Conservation (phyloP, 2,888 invertebrate genomes). For the Archaeoteleia sp. region DNA sequence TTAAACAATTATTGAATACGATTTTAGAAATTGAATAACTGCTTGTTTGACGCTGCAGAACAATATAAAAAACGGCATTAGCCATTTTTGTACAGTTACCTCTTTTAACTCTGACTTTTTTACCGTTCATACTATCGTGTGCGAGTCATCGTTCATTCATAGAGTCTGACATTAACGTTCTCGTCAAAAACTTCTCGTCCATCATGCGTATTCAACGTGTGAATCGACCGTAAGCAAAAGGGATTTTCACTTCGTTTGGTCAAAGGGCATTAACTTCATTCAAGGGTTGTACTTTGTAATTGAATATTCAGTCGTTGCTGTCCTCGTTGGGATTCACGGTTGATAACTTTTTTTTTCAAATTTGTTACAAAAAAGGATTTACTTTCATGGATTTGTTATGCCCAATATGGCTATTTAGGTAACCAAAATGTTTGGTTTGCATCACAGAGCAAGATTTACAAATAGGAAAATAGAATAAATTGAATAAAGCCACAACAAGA, state of each 20-base stretch:
- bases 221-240: constrained; percentile 48
- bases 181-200: constrained; percentile 46
- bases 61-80: too few species aligned
- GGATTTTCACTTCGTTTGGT: constrained; percentile 41
- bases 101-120: constrained; percentile 7
- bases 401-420: too few species aligned
- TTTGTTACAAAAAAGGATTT: constrained; percentile 20
- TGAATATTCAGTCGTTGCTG: constrained; percentile 42
- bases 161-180: constrained; percentile 37
- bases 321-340: constrained; percentile 17
- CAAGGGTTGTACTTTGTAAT: constrained; percentile 46
- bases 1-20: too few species aligned
- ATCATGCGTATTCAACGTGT: constrained; percentile 44
- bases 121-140: not conserved
- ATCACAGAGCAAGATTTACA: too few species aligned
- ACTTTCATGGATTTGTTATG: constrained; percentile 3
- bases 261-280: constrained; percentile 42
- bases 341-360: constrained; percentile 24
- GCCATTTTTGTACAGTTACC: too few species aligned
- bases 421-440: too few species aligned
- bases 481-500: too few species aligned
- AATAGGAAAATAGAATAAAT: too few species aligned
- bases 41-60: too few species aligned
- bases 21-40: too few species aligned
- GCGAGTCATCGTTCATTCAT: constrained; percentile 39